Percentiles rank a stretch among this genome's conserved stretches.
phyloP scores from a whole-genome alignment of 2,888 invertebrate genomes.

The Amphipyra tragopoginis region DNA sequence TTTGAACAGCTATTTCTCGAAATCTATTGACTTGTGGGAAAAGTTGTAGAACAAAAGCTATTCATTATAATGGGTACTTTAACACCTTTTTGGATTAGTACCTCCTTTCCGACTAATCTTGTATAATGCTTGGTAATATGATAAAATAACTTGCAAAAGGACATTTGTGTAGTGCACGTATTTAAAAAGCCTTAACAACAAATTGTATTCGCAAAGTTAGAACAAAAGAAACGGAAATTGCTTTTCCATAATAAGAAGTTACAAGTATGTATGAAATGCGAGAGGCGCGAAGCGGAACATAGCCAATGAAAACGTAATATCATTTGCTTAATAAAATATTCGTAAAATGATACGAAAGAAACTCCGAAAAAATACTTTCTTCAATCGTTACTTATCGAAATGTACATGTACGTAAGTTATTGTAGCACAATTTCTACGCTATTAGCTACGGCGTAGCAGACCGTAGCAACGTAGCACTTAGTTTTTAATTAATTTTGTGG shows the following conservation, averaged over 20 bases:
- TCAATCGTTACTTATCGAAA: not conserved
- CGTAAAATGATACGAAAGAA: conserved; percentile 1
- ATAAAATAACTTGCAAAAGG: no score
- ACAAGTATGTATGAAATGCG: conserved; percentile 14
- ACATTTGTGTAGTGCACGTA: no score
- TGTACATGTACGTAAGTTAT: not conserved
- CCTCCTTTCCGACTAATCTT: no score
- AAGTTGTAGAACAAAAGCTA: no score
- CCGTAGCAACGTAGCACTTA: conserved; percentile 43
- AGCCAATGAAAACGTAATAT: conserved; percentile 36
- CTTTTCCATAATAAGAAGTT: conserved; percentile 11
- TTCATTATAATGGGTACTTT: no score
- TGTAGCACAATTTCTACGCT: conserved; percentile 34
- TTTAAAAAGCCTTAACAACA: no score
- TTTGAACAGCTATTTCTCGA: no score
- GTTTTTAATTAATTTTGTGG: no score
- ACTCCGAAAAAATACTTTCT: conserved; percentile 1
- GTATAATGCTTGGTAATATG: no score
- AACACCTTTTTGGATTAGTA: no score
- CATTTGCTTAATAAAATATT: conserved; percentile 12
- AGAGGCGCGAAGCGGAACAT: conserved; percentile 13
- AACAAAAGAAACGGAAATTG: conserved; percentile 23
- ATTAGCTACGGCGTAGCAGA: conserved; percentile 50
- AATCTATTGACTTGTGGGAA: no score
- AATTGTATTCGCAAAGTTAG: no score